phyloP scores from a whole-genome alignment of 2,888 invertebrate genomes.

The Dastarcus helophoroides region DNA sequence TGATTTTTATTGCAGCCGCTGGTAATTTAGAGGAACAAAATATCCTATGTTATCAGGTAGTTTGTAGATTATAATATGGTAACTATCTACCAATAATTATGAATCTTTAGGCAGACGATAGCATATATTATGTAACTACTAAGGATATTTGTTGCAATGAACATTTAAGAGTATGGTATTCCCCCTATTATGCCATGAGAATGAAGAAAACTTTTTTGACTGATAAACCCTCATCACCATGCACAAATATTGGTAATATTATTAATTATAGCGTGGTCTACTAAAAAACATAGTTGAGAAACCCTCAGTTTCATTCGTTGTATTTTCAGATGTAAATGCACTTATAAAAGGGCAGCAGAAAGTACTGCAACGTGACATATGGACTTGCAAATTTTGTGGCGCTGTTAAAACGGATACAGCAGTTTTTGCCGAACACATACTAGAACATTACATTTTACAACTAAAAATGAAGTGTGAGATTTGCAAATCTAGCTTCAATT shows the following conservation, averaged over 20 bases:
- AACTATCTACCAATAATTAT: conserved; percentile 3
- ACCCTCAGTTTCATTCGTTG: too few species aligned
- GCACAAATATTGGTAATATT: too few species aligned
- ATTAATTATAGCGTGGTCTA: too few species aligned
- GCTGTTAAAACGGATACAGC: conserved; percentile 31
- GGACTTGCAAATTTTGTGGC: conserved; percentile 39
- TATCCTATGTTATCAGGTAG: conserved; percentile 48
- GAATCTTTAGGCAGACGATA: conserved; percentile 32
- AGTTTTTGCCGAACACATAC: conserved; percentile 36
- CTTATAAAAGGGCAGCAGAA: conserved; percentile 27
- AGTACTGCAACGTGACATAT: conserved; percentile 28
- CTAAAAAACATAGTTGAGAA: background rate
- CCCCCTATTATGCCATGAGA: conserved; percentile 44
- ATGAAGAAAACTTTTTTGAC: conserved; percentile 29
- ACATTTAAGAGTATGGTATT: conserved; percentile 47
- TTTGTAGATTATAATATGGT: conserved; percentile 14
- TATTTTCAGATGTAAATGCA: conserved; percentile 16
- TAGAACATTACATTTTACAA: conserved; percentile 32
- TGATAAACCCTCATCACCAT: background rate
- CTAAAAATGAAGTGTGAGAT: conserved; percentile 24
- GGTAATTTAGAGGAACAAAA: conserved; percentile 40
- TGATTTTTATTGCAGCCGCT: conserved; percentile 45
- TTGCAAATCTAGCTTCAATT: conserved; percentile 25
- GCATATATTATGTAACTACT: conserved; percentile 38
- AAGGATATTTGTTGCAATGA: conserved; percentile 38